phyloP scores from a whole-genome alignment of 2,888 invertebrate genomes.

The Loripinus fragilis region DNA sequence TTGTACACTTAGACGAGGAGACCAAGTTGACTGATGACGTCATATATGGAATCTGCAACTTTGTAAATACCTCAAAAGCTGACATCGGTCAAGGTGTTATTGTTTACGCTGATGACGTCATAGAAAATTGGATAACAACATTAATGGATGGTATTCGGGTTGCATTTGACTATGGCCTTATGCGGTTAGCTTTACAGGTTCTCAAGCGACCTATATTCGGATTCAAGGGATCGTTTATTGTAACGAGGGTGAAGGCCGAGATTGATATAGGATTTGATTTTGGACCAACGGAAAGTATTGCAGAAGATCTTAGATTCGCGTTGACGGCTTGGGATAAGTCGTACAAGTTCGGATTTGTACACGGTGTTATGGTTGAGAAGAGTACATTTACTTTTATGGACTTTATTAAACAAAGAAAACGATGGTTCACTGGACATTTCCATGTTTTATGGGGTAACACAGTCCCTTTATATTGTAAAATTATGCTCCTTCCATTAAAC shows the following conservation, averaged over 20 bases:
- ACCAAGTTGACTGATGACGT: constrained; percentile 22
- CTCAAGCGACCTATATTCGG: constrained; percentile 27
- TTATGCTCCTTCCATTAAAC: constrained; percentile 24
- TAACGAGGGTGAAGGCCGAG: constrained; percentile 25
- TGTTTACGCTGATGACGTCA: constrained; percentile 28
- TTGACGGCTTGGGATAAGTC: constrained; percentile 28
- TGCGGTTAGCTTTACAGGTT: constrained; percentile 27
- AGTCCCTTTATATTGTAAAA: constrained; percentile 27
- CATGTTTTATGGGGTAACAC: constrained; percentile 18
- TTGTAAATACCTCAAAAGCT: constrained; percentile 20
- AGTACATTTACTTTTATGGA: constrained; percentile 33
- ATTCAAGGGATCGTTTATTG: constrained; percentile 38
- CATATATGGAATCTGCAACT: constrained; percentile 31
- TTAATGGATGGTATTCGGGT: constrained; percentile 30
- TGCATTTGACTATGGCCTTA: constrained; percentile 32
- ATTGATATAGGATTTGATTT: constrained; percentile 32
- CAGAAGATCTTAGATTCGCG: constrained; percentile 37
- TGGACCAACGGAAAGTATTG: constrained; percentile 39
- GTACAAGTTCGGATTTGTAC: constrained; percentile 29
- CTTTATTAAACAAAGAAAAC: constrained; percentile 33
- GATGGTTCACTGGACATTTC: constrained; percentile 37
- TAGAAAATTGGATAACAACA: constrained; percentile 36
- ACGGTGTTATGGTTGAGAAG: constrained; percentile 40
- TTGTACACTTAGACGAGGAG: constrained; percentile 39
- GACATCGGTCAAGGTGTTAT: constrained; percentile 42